phyloP scores from a whole-genome alignment of 2,113 vertebrate genomes.

The Pteronura brasiliensis region DNA sequence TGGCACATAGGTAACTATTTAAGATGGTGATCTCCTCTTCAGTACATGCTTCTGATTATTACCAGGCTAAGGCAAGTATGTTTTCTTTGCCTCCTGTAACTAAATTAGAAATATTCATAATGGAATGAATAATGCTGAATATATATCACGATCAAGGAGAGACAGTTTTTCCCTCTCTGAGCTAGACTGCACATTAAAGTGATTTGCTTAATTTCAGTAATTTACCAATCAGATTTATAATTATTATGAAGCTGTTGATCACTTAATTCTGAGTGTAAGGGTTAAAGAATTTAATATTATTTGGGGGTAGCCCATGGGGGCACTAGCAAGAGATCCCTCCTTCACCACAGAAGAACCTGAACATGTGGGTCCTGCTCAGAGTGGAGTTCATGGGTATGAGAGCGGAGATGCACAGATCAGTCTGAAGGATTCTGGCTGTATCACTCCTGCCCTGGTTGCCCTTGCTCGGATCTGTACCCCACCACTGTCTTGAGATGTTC shows the following conservation, averaged over 20 bases:
- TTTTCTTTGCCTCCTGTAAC: conserved; percentile 19
- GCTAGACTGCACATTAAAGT: background rate
- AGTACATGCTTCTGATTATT: conserved; percentile 39
- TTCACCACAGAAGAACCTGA: background rate
- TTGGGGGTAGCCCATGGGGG: background rate
- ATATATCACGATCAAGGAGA: conserved; percentile 37
- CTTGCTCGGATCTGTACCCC: background rate
- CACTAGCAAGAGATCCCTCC: background rate
- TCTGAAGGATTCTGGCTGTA: background rate
- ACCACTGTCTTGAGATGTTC: background rate
- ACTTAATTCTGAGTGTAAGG: background rate
- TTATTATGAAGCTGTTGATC: conserved; percentile 13
- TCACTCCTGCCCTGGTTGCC: background rate
- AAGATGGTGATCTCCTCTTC: conserved; percentile 45
- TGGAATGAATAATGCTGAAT: conserved; percentile 46
- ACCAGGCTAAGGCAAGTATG: conserved; percentile 56
- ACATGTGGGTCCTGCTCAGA: background rate
- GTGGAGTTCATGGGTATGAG: background rate
- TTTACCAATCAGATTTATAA: conserved; percentile 5
- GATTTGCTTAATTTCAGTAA: conserved; percentile 54
- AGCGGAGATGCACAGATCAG: rapidly evolving
- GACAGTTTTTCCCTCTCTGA: background rate
- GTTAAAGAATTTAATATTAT: background rate
- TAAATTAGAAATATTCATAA: conserved; percentile 37
- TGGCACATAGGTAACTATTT: conserved; percentile 53